A percentile compares a stretch with the other conserved stretches of the same genome.
These are phyloP conservation scores for Ptychoptera albimana DNA, from an alignment of 2,888 invertebrate species.

Conservation along the genomic window DNA sequence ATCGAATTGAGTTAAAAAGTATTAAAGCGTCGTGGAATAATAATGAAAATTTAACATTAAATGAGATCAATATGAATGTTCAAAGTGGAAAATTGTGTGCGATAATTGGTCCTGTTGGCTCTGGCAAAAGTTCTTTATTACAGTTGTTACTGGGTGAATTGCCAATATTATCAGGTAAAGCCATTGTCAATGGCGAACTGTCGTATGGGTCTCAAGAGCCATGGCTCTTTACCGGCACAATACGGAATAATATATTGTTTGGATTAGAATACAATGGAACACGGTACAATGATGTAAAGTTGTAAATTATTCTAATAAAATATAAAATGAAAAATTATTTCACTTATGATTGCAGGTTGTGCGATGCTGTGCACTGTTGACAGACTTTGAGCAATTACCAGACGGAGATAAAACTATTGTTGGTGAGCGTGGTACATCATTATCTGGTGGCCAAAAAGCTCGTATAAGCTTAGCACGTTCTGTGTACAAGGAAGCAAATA, in stretches of 20 bases:
- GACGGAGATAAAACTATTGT: constrained; percentile 60
- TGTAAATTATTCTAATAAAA: constrained; percentile 1
- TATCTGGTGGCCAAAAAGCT: constrained; percentile 66
- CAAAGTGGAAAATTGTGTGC: constrained; percentile 45
- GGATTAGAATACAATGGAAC: constrained; percentile 34
- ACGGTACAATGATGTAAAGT: constrained; percentile 25
- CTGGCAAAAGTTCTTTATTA: constrained; percentile 48
- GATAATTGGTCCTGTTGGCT: constrained; percentile 68
- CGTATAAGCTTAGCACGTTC: constrained; percentile 51
- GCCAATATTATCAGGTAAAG: constrained; percentile 31
- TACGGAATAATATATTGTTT: constrained; percentile 53
- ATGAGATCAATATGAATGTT: constrained; percentile 35
- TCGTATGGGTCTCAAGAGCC: constrained; percentile 50
- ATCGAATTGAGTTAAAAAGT: constrained; percentile 23
- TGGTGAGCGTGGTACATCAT: constrained; percentile 65
- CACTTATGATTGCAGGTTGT: constrained; percentile 28
- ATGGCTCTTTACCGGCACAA: constrained; percentile 43
- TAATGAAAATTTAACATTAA: constrained; percentile 29
- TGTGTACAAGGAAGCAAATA: constrained; percentile 52
- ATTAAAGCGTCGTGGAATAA: constrained; percentile 23
- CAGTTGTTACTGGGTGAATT: constrained; percentile 46
- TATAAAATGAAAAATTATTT: neutral
- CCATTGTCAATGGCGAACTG: constrained; percentile 35
- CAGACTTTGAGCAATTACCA: constrained; percentile 56
- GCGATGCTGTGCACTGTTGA: constrained; percentile 48